Base-by-base conservation (phyloP, 2,113 vertebrate species). In the Canis aureus region DNA sequence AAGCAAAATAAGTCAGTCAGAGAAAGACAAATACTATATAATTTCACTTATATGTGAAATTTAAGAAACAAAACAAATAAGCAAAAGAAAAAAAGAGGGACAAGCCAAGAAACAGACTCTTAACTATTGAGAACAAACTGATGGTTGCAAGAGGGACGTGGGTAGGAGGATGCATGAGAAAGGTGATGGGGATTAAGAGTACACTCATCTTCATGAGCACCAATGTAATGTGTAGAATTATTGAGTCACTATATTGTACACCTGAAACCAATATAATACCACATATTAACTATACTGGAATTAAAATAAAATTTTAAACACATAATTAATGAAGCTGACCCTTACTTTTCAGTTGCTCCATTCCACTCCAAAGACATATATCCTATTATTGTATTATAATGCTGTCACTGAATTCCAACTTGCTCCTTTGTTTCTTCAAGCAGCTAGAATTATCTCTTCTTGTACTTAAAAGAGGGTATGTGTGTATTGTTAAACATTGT, bases 301-400 rank as follows among this genome's bases (percentile, higher is more conserved):
- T 29, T 78, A 8, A 78, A 51, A 78, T 78, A 51, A 51, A 78
- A 76, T 27, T 76, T 76, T 16, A 4, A 27, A 76, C 49, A 49
- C 16, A 13, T 79, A 97, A 67, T 82, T 85, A 89, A 35, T 23
- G 51, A 96, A 60, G 38, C 25, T 79, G 35, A 97, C 89, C 67
- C 59, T 98, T 94, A 96, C 95, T 97, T 98, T 98, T 97, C 86
- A 94, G 90, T 84, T 95, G 89, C 81, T 98, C 95, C 93, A 95
- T 98, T 98, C 97, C 91, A 95, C 76, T 95, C 43, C 73, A 89
- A 92, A 95, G 97, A 98, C 97, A 97, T 89, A 57, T 62, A 97
- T 98, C 84, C 96, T 92, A 95, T 95, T 95, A 93, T 85, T 97
- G 92, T 94, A 95, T 67, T 95, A 97, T 95, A 92, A 98, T 98